These are phyloP conservation scores for Pissodes strobi DNA, from an alignment of 1,140 invertebrate species.

Conservation along the genomic window DNA sequence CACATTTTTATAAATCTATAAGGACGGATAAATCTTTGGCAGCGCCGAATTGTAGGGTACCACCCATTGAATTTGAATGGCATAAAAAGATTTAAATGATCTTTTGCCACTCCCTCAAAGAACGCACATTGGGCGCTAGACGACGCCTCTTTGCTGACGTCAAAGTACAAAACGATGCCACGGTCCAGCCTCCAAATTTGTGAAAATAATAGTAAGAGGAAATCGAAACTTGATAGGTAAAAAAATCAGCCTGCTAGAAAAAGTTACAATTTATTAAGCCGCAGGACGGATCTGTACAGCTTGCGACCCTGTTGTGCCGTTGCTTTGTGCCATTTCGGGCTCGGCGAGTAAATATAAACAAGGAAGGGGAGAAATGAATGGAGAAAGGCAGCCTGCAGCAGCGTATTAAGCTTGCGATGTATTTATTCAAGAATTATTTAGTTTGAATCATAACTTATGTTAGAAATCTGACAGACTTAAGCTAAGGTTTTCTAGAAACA, in stretches of 20 bases:
- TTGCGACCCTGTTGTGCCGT: constrained; percentile 12
- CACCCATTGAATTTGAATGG: constrained; percentile 56
- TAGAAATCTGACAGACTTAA: too few relatives aligned
- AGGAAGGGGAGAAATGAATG: constrained; percentile 43
- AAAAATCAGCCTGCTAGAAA: constrained; percentile 13
- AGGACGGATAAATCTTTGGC: constrained; percentile 25
- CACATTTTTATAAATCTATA: constrained; percentile 12
- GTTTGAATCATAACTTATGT: too few relatives aligned
- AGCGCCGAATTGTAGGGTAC: constrained; percentile 52
- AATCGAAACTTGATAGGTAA: constrained; percentile 25
- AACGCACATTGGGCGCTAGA: constrained; percentile 53
- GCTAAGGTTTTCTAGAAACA: too few relatives aligned
- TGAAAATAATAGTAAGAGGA: constrained; percentile 45
- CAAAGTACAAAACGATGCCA: constrained; percentile 46
- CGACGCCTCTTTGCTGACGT: constrained; percentile 54
- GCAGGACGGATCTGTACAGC: constrained; percentile 28
- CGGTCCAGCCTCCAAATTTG: constrained; percentile 45
- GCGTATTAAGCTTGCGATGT: constrained; percentile 17
- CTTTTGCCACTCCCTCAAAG: constrained; percentile 53
- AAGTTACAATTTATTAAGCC: constrained; percentile 5
- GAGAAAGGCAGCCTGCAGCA: constrained; percentile 8
- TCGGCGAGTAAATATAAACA: constrained; percentile 53
- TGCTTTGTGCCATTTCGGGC: constrained; percentile 34
- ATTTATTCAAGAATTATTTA: too few relatives aligned
- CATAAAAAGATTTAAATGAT: constrained; percentile 57